Evolutionary conservation across 1,140 invertebrate genomes (phyloP), one percentile per base, ranked within the genome.

Genomic region (Cyphomyrmex costatus): DNA sequence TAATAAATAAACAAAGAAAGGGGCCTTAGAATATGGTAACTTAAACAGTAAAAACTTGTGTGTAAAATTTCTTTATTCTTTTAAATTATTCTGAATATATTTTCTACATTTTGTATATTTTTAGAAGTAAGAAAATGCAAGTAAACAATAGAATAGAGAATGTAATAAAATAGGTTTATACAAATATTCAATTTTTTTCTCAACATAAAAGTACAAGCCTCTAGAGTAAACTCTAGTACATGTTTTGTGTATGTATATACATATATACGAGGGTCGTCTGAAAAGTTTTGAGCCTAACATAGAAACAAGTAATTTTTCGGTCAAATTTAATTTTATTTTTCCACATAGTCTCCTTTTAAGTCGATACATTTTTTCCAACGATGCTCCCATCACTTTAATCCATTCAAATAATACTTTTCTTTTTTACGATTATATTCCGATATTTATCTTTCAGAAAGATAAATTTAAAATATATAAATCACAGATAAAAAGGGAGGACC

Each of bases 21-120:
- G 87, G 89, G 90, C 90, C 89, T 91, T 90, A 91, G 82, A 89
- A 90, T 19, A 49, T 63, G 78, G 60, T 91, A 91, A 91, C 36
- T 80, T 90, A 85, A 90, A 33, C 51, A 6, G 60, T 70, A 82
- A 90, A 77, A 86, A 58, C 66, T 88, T 84, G 21, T 30, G 60
- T 61, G n/a, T 87, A 74, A 53, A 78, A 90, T 63, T n/a, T 88
- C 86, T 88, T 90, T 90, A 74, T 65, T 74, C 78, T 21, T 85
- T 91, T 89, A 86, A 78, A 42, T 89, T 90, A 85, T 33, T 85
- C 56, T 84, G 36, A 90, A 88, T 30, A 85, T 71, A 71, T 76
- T 87, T 73, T 91, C 83, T 85, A 90, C 42, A 90, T 49, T 49
- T 49, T 49, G 46, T 49, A 49, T 90, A 90, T 12, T 89, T 90